phyloP scores from a whole-genome alignment of 2,797 vertebrate genomes.

The Pterois miles region DNA sequence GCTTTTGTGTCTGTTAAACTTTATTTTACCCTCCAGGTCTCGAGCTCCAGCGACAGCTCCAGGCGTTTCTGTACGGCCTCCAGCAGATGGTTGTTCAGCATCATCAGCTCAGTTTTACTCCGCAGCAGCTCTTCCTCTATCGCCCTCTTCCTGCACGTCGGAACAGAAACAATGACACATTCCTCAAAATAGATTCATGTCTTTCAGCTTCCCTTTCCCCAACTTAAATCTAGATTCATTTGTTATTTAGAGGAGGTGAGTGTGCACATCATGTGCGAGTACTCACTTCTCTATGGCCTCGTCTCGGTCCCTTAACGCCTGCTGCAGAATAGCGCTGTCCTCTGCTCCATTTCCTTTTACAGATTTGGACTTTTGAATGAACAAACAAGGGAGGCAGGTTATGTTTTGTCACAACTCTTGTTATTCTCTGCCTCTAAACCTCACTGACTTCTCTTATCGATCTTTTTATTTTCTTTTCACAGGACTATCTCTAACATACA shows the following conservation, averaged over 20 bases:
- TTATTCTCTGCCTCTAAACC: neutral
- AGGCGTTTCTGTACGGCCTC: slow-evolving; percentile 87
- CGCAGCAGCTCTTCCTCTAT: slow-evolving; percentile 86
- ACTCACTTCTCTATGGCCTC: slow-evolving; percentile 89
- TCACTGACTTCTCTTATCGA: neutral
- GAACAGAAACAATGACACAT: slow-evolving; percentile 40
- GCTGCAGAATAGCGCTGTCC: slow-evolving; percentile 78
- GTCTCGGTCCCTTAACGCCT: slow-evolving; percentile 85
- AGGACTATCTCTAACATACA: neutral
- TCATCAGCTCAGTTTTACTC: slow-evolving; percentile 84
- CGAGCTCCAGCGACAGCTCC: slow-evolving; percentile 86
- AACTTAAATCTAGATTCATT: slow-evolving; percentile 13
- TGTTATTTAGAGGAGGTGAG: slow-evolving; percentile 2
- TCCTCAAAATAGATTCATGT: slow-evolving; percentile 8
- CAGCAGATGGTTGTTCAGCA: slow-evolving; percentile 87
- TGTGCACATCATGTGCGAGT: neutral
- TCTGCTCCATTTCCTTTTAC: slow-evolving; percentile 29
- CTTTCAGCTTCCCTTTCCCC: neutral
- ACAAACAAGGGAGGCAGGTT: neutral
- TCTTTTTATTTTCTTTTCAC: neutral
- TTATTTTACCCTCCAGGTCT: slow-evolving; percentile 87
- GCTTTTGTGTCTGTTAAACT: neutral
- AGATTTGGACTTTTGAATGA: slow-evolving; percentile 28
- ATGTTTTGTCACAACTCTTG: neutral
- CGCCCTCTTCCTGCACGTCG: slow-evolving; percentile 81